A percentile compares a stretch with the other conserved stretches of the same genome.
phyloP scores from a whole-genome alignment of 1,140 invertebrate genomes.

The Leucophenga varia region DNA sequence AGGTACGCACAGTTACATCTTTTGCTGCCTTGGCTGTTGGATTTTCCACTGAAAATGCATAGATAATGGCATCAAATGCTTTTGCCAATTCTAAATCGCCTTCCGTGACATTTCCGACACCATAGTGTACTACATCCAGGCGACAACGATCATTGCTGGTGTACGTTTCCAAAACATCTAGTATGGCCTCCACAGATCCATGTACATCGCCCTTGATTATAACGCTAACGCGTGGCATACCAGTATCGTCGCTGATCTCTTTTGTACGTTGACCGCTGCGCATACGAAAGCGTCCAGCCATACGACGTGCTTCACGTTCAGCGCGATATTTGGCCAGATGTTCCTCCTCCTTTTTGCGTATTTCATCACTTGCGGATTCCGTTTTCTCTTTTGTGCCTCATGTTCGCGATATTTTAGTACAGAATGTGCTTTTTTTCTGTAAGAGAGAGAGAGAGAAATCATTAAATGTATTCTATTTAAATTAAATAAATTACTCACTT shows the following conservation, averaged over 20 bases:
- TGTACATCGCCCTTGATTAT: constrained; percentile 77
- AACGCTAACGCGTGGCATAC: constrained; percentile 60
- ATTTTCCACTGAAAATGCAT: constrained; percentile 78
- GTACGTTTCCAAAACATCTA: constrained; percentile 90
- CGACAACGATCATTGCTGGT: constrained; percentile 71
- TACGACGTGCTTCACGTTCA: constrained; percentile 64
- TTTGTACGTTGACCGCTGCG: constrained; percentile 62
- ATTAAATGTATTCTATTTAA: not conserved
- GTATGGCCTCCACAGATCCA: constrained; percentile 90
- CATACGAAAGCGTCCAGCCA: constrained; percentile 59
- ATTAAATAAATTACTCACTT: constrained; percentile 56
- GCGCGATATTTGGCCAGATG: constrained; percentile 71
- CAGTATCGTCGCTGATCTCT: constrained; percentile 49
- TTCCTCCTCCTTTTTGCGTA: constrained; percentile 68
- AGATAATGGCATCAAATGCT: constrained; percentile 81
- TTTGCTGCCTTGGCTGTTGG: constrained; percentile 54
- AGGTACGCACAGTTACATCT: constrained; percentile 65
- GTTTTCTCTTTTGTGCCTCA: constrained; percentile 64
- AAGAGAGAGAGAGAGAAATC: constrained; percentile 13
- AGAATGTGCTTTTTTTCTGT: constrained; percentile 68
- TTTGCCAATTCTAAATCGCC: constrained; percentile 85
- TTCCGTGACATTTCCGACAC: constrained; percentile 81
- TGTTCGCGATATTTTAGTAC: constrained; percentile 68
- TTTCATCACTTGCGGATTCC: constrained; percentile 62
- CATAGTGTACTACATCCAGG: constrained; percentile 86